Conservation (phyloP, 2,888 invertebrate genomes). For the Polyommatus iphigenia region DNA sequence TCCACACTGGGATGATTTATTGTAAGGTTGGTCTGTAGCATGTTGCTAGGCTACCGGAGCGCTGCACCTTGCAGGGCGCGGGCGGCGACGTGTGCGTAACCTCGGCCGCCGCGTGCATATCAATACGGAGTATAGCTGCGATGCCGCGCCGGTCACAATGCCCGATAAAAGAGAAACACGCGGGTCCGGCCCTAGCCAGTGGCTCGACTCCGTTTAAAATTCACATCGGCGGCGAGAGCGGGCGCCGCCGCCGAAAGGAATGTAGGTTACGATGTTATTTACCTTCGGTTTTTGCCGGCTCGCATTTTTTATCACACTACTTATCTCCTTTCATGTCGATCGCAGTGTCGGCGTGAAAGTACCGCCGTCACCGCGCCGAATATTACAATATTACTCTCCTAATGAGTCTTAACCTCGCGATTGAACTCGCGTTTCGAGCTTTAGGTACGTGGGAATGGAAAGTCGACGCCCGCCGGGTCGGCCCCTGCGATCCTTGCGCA, state of each 20-base stretch:
- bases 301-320: constrained; percentile 72
- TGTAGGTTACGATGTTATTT: constrained; percentile 79
- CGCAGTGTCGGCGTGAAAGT: constrained; percentile 76
- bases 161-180: constrained; percentile 74
- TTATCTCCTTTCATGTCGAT: constrained; percentile 76
- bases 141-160: constrained; percentile 59
- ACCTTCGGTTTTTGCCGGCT: constrained; percentile 68
- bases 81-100: constrained; percentile 57
- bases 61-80: not conserved
- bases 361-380: constrained; percentile 70
- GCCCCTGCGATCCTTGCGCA: constrained; percentile 15
- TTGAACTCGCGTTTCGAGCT: constrained; percentile 51
- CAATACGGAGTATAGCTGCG: constrained; percentile 72
- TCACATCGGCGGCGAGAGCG: constrained; percentile 63
- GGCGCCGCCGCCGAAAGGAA: constrained; percentile 62
- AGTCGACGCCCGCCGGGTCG: constrained; percentile 39
- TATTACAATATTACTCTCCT: constrained; percentile 59
- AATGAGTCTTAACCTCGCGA: constrained; percentile 53
- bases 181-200: constrained; percentile 72
- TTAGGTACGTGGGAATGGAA: constrained; percentile 47
- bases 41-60: constrained; percentile 59
- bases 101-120: constrained; percentile 65
- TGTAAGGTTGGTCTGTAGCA: constrained; percentile 8
- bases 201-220: constrained; percentile 69
- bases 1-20: not conserved